These are phyloP conservation scores for Tetrax tetrax DNA, from an alignment of 2,113 vertebrate species.

Conservation along the genomic window DNA sequence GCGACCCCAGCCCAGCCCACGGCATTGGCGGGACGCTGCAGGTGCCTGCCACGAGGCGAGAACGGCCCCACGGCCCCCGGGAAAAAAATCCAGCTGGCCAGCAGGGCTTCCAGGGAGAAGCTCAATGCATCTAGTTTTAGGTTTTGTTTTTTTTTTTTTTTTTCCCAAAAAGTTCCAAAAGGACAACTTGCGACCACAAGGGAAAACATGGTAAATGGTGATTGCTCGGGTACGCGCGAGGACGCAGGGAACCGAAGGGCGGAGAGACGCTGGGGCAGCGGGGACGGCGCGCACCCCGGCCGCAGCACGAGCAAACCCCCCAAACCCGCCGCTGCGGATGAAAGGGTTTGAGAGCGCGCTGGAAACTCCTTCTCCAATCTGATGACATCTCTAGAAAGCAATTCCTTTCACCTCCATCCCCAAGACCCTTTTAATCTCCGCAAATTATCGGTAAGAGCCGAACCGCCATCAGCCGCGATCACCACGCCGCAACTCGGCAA, in stretches of 20 bases:
- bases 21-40: too few species aligned
- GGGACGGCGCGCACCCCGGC: too few species aligned
- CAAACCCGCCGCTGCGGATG: too few species aligned
- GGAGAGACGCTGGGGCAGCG: too few species aligned
- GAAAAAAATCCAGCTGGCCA: neutral
- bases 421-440: slow-evolving; percentile 64
- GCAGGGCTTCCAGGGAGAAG: neutral
- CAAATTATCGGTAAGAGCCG: slow-evolving; percentile 56
- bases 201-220: accelerated
- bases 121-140: accelerated
- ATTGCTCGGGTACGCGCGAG: too few species aligned
- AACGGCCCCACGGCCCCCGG: neutral
- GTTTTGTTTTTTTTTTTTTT: accelerated
- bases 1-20: neutral
- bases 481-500: neutral
- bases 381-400: slow-evolving; percentile 42
- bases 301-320: too few species aligned
- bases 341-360: slow-evolving; percentile 36
- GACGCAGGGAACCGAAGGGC: too few species aligned
- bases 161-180: accelerated
- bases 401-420: slow-evolving; percentile 43
- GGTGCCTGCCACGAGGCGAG: neutral
- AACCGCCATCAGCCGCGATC: neutral
- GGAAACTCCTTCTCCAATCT: slow-evolving; percentile 44
- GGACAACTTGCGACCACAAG: neutral